Evolutionary conservation across 2,888 invertebrate genomes (phyloP).

Genomic region (Melinaea menophilus): DNA sequence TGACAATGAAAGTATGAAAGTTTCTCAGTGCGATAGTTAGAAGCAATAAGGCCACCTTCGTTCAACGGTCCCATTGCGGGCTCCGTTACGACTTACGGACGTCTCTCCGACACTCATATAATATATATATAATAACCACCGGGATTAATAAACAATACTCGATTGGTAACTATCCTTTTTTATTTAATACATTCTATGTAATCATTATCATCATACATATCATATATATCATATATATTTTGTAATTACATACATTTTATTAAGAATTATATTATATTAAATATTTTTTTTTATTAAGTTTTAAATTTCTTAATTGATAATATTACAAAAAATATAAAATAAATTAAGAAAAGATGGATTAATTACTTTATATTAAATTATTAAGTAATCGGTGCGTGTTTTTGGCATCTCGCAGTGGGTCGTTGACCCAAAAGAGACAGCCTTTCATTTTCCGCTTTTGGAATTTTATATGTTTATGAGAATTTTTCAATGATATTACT

Average conservation of each 20-base stretch:
- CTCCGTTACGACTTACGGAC: constrained; percentile 56
- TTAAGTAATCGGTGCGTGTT: constrained; percentile 33
- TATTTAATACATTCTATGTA: neutral
- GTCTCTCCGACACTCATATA: constrained; percentile 34
- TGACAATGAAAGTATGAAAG: constrained; percentile 75
- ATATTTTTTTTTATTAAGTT: too few species aligned
- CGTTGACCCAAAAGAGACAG: constrained; percentile 30
- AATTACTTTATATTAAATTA: constrained; percentile 24
- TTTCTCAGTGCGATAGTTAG: constrained; percentile 73
- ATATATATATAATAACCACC: neutral
- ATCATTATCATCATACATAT: neutral
- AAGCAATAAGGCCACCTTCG: constrained; percentile 72
- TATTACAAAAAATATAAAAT: constrained; percentile 4
- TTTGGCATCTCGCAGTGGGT: constrained; percentile 29
- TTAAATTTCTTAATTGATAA: too few species aligned
- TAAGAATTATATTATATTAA: too few species aligned
- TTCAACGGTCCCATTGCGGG: constrained; percentile 69
- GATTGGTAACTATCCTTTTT: neutral
- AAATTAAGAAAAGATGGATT: constrained; percentile 9
- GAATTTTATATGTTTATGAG: constrained; percentile 23
- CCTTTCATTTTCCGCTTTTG: constrained; percentile 35
- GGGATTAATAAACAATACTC: constrained; percentile 9
- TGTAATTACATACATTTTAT: too few species aligned
- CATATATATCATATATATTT: too few species aligned
- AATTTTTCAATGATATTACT: constrained; percentile 19